A percentile compares a stretch with the other conserved stretches of the same genome.
phyloP scores from a whole-genome alignment of 1,140 invertebrate species.

The Chelonus insularis region DNA sequence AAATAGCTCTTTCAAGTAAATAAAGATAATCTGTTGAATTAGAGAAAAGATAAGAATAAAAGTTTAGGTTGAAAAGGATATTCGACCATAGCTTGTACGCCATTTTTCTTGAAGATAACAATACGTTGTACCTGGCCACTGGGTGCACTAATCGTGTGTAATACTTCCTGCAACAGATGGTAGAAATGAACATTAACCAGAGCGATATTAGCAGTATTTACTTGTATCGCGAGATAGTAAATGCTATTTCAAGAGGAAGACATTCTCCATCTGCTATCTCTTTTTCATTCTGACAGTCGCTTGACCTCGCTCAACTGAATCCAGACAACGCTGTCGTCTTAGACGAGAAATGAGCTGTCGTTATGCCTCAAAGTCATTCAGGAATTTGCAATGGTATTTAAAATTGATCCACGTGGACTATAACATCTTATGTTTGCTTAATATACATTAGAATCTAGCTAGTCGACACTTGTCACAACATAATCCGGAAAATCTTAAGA shows the following conservation, averaged over 20 bases:
- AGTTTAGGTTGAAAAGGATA: slow-evolving; percentile 78
- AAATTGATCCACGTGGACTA: slow-evolving; percentile 11
- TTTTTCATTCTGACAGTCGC: slow-evolving; percentile 22
- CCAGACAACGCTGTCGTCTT: slow-evolving; percentile 14
- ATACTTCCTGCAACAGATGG: slow-evolving; percentile 85
- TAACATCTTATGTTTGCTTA: slow-evolving; percentile 6
- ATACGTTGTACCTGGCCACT: slow-evolving; percentile 96
- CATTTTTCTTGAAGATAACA: slow-evolving; percentile 99
- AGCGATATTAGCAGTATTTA: slow-evolving; percentile 2
- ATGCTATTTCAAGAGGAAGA: slow-evolving; percentile 21
- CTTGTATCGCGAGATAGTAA: neutral
- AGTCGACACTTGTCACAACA: slow-evolving; percentile 14
- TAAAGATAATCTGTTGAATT: neutral
- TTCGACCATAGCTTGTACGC: slow-evolving; percentile 99
- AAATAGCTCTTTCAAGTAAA: too few species aligned
- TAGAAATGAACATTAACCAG: slow-evolving; percentile 32
- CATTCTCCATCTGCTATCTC: slow-evolving; percentile 20
- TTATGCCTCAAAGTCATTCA: slow-evolving; percentile 21
- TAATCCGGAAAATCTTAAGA: neutral
- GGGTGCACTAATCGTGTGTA: slow-evolving; percentile 93
- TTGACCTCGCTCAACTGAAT: slow-evolving; percentile 29
- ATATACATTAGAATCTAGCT: neutral
- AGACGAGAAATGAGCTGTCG: slow-evolving; percentile 11
- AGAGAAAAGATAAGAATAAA: neutral
- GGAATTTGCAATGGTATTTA: slow-evolving; percentile 15